Base-by-base conservation (phyloP, 2,797 vertebrate species). In the Ataeniobius toweri region DNA sequence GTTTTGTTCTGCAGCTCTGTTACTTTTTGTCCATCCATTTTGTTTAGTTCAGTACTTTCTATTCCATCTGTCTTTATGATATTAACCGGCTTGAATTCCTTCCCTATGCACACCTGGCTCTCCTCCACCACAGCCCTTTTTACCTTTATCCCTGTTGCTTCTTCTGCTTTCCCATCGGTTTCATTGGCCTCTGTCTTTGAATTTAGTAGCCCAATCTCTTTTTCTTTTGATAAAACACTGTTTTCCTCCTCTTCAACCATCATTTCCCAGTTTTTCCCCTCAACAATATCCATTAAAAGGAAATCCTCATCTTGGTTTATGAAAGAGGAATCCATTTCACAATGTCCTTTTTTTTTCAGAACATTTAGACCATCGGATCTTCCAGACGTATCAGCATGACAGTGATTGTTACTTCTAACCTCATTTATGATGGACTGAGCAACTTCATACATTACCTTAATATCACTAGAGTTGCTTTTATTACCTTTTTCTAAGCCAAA, bases 191-290 rank as follows among this genome's bases (percentile, higher is more conserved):
- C 55, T 26, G 6, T 22, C 22, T 59, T 65, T 59, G 50, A 50
- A 48, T 55, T 0, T 5, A 31, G 8, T 2, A 2, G 39, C 22
- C 78, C 31, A 1, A 36, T 39, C 69, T 82, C 59, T 5, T 80
- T 76, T 44, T 77, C 46, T 22, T 81, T 74, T 24, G 26, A 61
- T 70, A 84, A 78, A 3, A 80, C 59, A 46, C 69, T 75, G 26
- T 70, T 61, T 76, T 92, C 89, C 39, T 91, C 90, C 55, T 91
- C 90, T 77, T 92, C 86, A 8, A 89, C 87, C 88, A 92, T 89
- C 80, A 74, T 85, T 83, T 94, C 87, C 91, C 89, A 93, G 71
- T 85, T 85, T 83, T 81, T 86, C 24, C 41, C 41, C 24, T 80
- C 80, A 16, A 28, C 5, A 5, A 36, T 56, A 68, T 80, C 68